phyloP scores from a whole-genome alignment of 2,797 vertebrate species.

The Enteromius argenteus region DNA sequence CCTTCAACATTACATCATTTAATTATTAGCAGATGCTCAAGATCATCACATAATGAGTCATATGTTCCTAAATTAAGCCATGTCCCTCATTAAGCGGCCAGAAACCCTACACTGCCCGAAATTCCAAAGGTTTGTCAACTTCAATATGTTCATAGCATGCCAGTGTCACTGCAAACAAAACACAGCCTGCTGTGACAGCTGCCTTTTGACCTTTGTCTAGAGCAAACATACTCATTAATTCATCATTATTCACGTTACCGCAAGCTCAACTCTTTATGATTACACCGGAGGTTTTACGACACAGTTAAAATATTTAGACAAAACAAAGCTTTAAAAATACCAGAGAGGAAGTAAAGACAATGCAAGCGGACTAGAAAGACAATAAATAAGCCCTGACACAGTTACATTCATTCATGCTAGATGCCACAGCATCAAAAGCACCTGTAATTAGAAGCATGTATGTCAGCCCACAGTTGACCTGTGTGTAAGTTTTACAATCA shows the following conservation, averaged over 20 bases:
- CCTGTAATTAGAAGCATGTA: slow-evolving; percentile 30
- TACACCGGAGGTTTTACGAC: neutral
- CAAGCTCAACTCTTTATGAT: neutral
- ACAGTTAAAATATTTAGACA: neutral
- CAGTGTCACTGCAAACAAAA: slow-evolving; percentile 7
- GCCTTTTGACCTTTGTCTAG: slow-evolving; percentile 22
- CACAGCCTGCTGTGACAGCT: neutral
- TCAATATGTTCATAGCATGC: neutral
- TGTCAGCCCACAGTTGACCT: neutral
- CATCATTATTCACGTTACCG: neutral
- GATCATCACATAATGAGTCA: neutral
- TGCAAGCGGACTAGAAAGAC: slow-evolving; percentile 16
- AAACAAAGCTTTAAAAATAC: slow-evolving; percentile 19
- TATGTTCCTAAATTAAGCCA: neutral
- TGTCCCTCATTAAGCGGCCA: neutral
- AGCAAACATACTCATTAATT: slow-evolving; percentile 7
- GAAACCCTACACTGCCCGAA: neutral
- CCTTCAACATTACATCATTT: neutral
- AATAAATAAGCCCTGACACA: slow-evolving; percentile 51
- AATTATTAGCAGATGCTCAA: slow-evolving; percentile 2
- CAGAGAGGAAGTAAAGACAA: slow-evolving; percentile 37
- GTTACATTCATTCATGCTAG: slow-evolving; percentile 19
- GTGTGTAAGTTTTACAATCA: neutral
- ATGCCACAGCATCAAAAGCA: slow-evolving; percentile 30
- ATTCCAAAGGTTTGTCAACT: neutral